phyloP scores from a whole-genome alignment of 2,113 vertebrate genomes.

The Corythornis cristatus region DNA sequence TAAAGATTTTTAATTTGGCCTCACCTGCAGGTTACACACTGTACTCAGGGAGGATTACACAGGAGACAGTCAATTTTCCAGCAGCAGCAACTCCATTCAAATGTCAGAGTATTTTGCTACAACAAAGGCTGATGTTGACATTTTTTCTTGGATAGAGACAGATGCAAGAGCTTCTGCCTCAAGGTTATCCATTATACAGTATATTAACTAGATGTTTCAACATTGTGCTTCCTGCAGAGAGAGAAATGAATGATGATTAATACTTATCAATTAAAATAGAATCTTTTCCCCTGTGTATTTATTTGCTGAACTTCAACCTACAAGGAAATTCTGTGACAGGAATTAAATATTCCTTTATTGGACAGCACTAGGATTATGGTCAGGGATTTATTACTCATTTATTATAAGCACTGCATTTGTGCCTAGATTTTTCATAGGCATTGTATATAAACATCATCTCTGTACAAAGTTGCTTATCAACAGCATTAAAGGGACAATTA shows the following conservation, averaged over 20 bases:
- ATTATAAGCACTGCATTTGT: neutral
- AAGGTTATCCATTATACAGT: constrained; percentile 52
- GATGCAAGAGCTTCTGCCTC: constrained; percentile 52
- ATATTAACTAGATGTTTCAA: constrained; percentile 52
- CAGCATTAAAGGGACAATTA: constrained; percentile 30
- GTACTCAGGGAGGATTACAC: neutral
- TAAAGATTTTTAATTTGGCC: neutral
- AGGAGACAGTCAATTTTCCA: neutral
- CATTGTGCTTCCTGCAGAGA: constrained; percentile 34
- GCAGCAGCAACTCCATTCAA: constrained; percentile 4
- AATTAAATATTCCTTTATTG: constrained; percentile 38
- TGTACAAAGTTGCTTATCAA: constrained; percentile 5
- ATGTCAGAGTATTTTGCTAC: constrained; percentile 27
- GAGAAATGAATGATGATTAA: constrained; percentile 50
- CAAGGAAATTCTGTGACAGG: constrained; percentile 17
- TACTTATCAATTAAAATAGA: constrained; percentile 62
- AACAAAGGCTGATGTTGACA: constrained; percentile 63
- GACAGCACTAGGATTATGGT: neutral
- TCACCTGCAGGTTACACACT: neutral
- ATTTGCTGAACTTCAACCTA: constrained; percentile 38
- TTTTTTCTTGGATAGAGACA: constrained; percentile 52
- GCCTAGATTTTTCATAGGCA: neutral
- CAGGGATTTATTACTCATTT: neutral
- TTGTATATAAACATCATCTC: neutral
- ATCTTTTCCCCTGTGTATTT: constrained; percentile 40